Evolutionary conservation across 2,113 vertebrate genomes (phyloP).

Genomic region (Aegotheles bennettii): DNA sequence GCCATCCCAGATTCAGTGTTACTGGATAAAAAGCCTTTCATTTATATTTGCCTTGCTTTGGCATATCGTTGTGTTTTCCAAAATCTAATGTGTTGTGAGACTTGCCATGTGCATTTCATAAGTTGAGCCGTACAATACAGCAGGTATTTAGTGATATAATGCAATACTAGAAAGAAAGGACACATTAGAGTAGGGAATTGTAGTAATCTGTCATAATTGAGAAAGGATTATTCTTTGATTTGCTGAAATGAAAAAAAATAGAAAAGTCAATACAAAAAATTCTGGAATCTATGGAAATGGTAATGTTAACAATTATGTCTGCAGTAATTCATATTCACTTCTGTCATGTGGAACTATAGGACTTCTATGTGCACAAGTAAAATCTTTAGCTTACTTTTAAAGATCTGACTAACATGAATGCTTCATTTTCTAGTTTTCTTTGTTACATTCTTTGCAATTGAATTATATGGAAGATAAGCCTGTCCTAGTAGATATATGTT

Average conservation of each 20-base stretch:
- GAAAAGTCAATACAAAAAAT: background rate
- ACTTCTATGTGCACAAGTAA: background rate
- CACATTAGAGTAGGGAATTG: background rate
- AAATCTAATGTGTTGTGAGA: background rate
- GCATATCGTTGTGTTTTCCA: background rate
- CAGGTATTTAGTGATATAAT: background rate
- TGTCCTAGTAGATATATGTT: background rate
- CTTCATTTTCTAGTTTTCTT: background rate
- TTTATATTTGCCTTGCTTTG: background rate
- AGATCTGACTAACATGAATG: background rate
- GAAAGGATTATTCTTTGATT: background rate
- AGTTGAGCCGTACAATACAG: rapidly evolving
- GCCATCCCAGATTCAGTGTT: background rate
- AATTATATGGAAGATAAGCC: background rate
- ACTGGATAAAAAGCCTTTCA: background rate
- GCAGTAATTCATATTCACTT: too few relatives aligned
- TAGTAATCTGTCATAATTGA: background rate
- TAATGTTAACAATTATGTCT: background rate
- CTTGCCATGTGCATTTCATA: background rate
- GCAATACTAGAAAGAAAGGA: background rate
- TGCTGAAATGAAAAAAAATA: background rate
- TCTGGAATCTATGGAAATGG: background rate
- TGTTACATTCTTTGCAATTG: background rate
- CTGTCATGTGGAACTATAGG: background rate
- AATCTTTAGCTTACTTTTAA: background rate